Evolutionary conservation across 2,113 vertebrate species (phyloP).

Genomic region (Heterotilapia buettikoferi): DNA sequence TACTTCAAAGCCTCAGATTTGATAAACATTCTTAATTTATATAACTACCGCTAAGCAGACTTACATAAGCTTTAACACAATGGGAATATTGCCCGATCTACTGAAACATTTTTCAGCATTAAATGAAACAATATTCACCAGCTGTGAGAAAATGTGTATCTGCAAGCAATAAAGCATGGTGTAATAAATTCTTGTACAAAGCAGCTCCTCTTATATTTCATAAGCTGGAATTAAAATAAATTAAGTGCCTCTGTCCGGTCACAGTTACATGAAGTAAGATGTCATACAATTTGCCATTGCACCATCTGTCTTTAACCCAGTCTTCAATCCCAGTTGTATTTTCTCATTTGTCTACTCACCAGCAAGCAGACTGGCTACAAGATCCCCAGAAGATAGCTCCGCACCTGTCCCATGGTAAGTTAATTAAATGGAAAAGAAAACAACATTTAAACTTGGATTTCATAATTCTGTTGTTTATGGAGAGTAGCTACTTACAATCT

Average conservation of each 20-base stretch:
- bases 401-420: slow-evolving; percentile 68
- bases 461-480: neutral
- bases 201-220: neutral
- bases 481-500: neutral
- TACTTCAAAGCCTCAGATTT: slow-evolving; percentile 38
- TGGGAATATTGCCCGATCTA: neutral
- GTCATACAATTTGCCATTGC: slow-evolving; percentile 26
- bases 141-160: neutral
- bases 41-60: neutral
- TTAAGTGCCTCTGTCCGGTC: slow-evolving; percentile 4
- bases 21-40: slow-evolving; percentile 39
- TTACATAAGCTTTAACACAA: neutral
- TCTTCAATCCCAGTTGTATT: slow-evolving; percentile 23
- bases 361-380: slow-evolving; percentile 25
- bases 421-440: slow-evolving; percentile 73
- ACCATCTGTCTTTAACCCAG: slow-evolving; percentile 51
- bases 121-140: neutral
- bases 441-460: slow-evolving; percentile 42
- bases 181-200: neutral
- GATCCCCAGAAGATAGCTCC: slow-evolving; percentile 39
- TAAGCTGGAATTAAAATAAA: neutral
- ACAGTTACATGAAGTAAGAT: slow-evolving; percentile 44
- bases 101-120: neutral
- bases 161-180: neutral
- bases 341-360: slow-evolving; percentile 53